Base-by-base conservation (phyloP, 1,140 invertebrate species). In the Eurosta solidaginis region DNA sequence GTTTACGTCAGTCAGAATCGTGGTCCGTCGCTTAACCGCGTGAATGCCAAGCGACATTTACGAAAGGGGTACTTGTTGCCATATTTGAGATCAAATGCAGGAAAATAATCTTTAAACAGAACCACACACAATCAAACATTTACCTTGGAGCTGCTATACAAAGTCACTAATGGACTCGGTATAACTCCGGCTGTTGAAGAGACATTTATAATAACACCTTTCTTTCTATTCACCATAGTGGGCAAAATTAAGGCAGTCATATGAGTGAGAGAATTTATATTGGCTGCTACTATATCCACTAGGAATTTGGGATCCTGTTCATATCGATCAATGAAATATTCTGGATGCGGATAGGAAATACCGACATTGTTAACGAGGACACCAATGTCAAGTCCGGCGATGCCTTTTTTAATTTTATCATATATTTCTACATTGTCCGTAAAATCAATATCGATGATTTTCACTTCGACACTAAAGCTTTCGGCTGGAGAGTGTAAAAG, bases 361-460 rank as follows among this genome's bases (percentile, higher is more conserved):
- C 97, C 98, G 0, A 98, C 97, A 89, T 99, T 99, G 88, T 99
- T 99, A 5, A 99, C 92, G 10, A 99, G 89, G 20, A 97, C 93
- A 1, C 96, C 97, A 78, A 98, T 93, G 85, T 98, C 96, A 1
- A 99, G 89, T 2, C 92, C 94, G 9, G 89, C 88, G 9, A 97
- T 90, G 76, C 94, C 91, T 81, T 92, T 92, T 29, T 92, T 90
- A 68, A 98, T 96, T 76, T 91, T 91, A 0, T 92, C 89, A 84
- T 96, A 98, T 47, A 97, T 94, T 12, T 90, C 88, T 2, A 91
- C 90, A 3, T 87, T 92, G 79, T 91, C 88, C 4, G 93, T 93
- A 85, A 98, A 97, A 87, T 98, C 96, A 22, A 94, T 94, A 83
- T 93, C 93, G 68, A 98, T 92, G 2, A 93, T 90, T 87, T 93